These are phyloP conservation scores for Pammene aurita DNA, from an alignment of 2,888 invertebrate species.

Conservation along the genomic window DNA sequence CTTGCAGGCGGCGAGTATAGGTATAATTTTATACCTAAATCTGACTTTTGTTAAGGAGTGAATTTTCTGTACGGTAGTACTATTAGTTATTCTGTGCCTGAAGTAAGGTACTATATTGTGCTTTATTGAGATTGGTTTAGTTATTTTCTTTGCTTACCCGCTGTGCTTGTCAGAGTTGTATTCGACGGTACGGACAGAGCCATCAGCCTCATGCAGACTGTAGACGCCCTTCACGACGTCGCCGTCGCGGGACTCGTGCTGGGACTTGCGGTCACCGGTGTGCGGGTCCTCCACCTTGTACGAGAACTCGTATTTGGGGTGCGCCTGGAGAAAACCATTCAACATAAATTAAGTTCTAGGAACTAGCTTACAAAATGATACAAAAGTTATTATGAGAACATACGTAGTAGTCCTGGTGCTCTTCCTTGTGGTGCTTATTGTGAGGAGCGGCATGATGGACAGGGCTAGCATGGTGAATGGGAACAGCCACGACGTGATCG, in stretches of 20 bases:
- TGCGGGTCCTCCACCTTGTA: conserved; percentile 81
- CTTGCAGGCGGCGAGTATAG: no score
- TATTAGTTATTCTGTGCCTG: no score
- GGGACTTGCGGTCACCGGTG: conserved; percentile 82
- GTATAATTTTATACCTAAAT: no score
- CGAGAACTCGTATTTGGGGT: conserved; percentile 81
- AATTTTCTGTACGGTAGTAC: no score
- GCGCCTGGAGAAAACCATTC: conserved; percentile 55
- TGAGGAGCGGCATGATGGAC: conserved; percentile 32
- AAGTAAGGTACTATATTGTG: no score
- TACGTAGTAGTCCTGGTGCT: conserved; percentile 62
- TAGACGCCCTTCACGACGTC: conserved; percentile 83
- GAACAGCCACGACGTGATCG: conserved; percentile 31
- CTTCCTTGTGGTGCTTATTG: conserved; percentile 49
- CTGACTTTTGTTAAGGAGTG: no score
- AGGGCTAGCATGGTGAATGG: conserved; percentile 28
- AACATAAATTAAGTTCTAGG: not conserved
- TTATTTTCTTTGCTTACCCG: conserved; percentile 61
- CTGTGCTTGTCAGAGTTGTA: conserved; percentile 79
- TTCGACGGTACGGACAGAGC: conserved; percentile 81
- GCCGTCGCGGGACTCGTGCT: conserved; percentile 76
- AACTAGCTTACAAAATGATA: no score
- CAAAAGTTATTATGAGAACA: conserved; percentile 39
- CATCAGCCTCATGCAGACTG: conserved; percentile 82
- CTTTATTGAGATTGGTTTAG: no score